phyloP scores from a whole-genome alignment of 1,140 invertebrate genomes.

The Homarus americanus region DNA sequence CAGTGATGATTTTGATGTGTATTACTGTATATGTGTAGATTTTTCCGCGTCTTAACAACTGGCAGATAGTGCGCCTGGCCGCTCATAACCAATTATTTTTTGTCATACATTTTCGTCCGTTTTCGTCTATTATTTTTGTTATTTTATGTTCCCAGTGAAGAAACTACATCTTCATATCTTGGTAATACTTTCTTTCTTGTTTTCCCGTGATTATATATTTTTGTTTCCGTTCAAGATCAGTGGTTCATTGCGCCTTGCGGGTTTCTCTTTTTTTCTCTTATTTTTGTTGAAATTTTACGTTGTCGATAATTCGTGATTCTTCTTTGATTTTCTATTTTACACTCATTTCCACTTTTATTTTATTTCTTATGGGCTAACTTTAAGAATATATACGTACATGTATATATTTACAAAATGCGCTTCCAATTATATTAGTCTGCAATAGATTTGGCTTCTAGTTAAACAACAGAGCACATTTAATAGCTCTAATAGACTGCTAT shows the following conservation, averaged over 20 bases:
- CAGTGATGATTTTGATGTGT: background rate
- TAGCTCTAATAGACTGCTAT: no score
- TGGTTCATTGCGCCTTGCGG: background rate
- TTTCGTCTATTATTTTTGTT: slow-evolving; percentile 3
- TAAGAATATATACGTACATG: background rate
- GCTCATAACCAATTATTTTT: background rate
- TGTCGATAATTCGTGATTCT: background rate
- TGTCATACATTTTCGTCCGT: background rate
- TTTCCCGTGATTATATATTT: background rate
- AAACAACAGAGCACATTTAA: no score
- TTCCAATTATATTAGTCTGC: background rate
- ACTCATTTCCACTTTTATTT: background rate
- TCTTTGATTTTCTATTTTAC: background rate
- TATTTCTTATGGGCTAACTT: background rate
- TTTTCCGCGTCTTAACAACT: background rate
- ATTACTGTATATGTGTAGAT: background rate
- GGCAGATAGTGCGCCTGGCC: background rate
- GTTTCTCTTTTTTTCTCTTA: background rate
- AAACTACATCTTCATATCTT: background rate
- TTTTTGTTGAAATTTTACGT: background rate
- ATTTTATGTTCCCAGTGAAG: background rate
- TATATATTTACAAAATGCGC: background rate
- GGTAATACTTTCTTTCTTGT: background rate
- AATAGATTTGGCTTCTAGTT: background rate
- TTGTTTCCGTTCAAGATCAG: background rate